These are phyloP conservation scores for Chaenogobius annularis DNA, from an alignment of 2,113 vertebrate genomes.

Conservation along the genomic window DNA sequence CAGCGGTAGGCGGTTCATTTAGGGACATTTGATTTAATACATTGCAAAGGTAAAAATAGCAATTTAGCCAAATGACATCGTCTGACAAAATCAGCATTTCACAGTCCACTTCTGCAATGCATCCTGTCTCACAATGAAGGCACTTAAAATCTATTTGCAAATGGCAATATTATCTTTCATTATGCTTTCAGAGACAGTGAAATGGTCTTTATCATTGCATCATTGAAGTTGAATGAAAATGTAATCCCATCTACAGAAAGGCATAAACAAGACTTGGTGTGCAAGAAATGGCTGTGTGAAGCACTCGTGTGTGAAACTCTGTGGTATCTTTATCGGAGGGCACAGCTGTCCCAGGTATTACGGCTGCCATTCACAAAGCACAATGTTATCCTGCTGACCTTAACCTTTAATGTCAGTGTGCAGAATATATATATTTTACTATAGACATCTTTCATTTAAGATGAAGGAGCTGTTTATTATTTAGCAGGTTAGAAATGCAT, in stretches of 20 bases:
- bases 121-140: background rate
- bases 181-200: background rate
- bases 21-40: constrained; percentile 1
- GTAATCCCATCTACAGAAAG: constrained; percentile 6
- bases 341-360: constrained; percentile 11
- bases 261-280: constrained; percentile 5
- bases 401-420: constrained; percentile 2
- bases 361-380: constrained; percentile 4
- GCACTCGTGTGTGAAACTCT: background rate
- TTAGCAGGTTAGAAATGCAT: background rate
- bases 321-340: constrained; percentile 2
- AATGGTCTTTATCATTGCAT: constrained; percentile 7
- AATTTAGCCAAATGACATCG: constrained; percentile 4
- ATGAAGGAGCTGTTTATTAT: background rate
- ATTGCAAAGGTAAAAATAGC: constrained; percentile 5
- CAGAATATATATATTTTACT: background rate
- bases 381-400: constrained; percentile 9
- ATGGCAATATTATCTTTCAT: constrained; percentile 5
- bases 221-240: constrained; percentile 10
- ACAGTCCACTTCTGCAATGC: background rate
- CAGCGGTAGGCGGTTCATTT: constrained; percentile 1
- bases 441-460: too few species aligned
- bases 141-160: constrained; percentile 10
- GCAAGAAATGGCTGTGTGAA: background rate
- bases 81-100: background rate